Evolutionary conservation across 2,113 vertebrate species (phyloP).

Genomic region (Oceanodroma tethys): DNA sequence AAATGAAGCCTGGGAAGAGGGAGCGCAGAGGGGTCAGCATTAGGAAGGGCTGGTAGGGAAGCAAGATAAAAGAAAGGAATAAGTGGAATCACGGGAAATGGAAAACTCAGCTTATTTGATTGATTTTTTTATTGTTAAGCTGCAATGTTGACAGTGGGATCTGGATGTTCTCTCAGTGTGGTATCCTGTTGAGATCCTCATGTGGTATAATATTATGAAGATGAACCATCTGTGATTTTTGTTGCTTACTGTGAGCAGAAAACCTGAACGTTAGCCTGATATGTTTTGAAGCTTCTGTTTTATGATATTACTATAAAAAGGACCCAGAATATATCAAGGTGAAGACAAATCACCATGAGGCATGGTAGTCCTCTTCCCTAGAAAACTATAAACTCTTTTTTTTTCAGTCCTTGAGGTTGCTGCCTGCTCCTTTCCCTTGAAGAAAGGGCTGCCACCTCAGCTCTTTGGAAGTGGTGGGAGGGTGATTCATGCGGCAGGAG

Average conservation of each 20-base stretch:
- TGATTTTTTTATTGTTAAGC: neutral
- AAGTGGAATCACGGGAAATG: neutral
- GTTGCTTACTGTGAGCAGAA: neutral
- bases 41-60: neutral
- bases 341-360: neutral
- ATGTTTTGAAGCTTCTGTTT: neutral
- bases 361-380: neutral
- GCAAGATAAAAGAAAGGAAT: neutral
- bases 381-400: neutral
- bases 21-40: neutral
- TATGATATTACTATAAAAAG: neutral
- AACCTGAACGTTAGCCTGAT: neutral
- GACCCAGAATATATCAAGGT: neutral
- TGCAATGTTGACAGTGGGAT: neutral
- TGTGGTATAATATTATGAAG: neutral
- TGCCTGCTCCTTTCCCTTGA: neutral
- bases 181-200: neutral
- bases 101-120: neutral
- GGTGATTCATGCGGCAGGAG: fast-evolving
- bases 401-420: neutral
- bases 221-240: neutral
- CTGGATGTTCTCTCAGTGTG: neutral
- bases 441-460: neutral
- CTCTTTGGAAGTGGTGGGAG: neutral
- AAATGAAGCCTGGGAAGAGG: neutral